A percentile compares a stretch with the other conserved stretches of the same genome.
These are phyloP conservation scores for Paracyprichromis sp. DNA, from an alignment of 2,113 vertebrate species.

Conservation along the genomic window DNA sequence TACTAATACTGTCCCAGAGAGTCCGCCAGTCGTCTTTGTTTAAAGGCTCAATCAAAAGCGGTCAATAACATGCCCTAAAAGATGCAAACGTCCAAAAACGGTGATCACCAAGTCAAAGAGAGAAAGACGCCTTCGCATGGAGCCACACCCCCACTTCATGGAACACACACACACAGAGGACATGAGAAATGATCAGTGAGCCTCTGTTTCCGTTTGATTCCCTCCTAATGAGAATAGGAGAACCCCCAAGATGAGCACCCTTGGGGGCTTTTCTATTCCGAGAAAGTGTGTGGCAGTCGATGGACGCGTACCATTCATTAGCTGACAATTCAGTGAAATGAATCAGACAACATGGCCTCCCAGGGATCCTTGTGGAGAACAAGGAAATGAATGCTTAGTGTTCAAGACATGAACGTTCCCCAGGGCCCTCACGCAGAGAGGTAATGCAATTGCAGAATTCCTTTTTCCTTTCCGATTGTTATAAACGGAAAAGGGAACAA, in stretches of 20 bases:
- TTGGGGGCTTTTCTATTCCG: slow-evolving; percentile 18
- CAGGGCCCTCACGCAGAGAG: not conserved
- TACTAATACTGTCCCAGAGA: not conserved
- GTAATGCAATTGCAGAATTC: slow-evolving; percentile 41
- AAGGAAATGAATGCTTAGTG: slow-evolving; percentile 44
- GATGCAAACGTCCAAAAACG: not conserved
- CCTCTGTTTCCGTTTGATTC: slow-evolving; percentile 43
- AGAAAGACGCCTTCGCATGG: not conserved
- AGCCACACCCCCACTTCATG: not conserved
- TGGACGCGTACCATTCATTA: slow-evolving; percentile 52
- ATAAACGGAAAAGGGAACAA: slow-evolving; percentile 34
- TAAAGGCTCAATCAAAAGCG: slow-evolving; percentile 7
- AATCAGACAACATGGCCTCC: slow-evolving; percentile 58
- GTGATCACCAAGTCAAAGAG: not conserved
- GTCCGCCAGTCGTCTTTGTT: not conserved
- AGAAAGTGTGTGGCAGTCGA: slow-evolving; percentile 20
- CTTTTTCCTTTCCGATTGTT: slow-evolving; percentile 25
- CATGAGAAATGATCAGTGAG: slow-evolving; percentile 32
- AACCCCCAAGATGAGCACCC: slow-evolving; percentile 39
- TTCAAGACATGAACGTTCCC: slow-evolving; percentile 45
- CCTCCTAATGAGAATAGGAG: slow-evolving; percentile 52
- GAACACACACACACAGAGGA: not conserved
- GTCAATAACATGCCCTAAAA: not conserved
- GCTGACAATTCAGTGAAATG: slow-evolving; percentile 45
- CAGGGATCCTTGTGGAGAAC: slow-evolving; percentile 39